These are phyloP conservation scores for Petroica traversi DNA, from an alignment of 2,113 vertebrate species.

Conservation along the genomic window DNA sequence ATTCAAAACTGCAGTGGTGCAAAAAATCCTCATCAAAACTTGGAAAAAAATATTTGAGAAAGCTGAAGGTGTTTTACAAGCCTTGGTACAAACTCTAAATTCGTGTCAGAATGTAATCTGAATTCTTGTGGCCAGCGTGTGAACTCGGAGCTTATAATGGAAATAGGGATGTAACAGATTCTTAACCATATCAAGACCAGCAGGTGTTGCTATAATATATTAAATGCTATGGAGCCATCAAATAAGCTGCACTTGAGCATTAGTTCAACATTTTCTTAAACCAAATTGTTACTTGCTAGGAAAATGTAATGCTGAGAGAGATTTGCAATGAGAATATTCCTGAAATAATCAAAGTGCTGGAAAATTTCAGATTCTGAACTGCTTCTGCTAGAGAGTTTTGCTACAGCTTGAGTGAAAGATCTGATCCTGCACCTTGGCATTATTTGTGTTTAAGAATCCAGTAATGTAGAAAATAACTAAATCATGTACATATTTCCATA, in stretches of 20 bases:
- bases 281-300: not conserved
- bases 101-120: not conserved
- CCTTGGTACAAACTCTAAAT: not conserved
- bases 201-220: constrained; percentile 67
- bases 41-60: not conserved
- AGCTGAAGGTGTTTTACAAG: not conserved
- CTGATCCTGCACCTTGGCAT: not conserved
- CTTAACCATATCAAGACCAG: constrained; percentile 37
- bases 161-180: not conserved
- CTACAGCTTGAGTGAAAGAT: not conserved
- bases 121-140: not conserved
- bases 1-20: not conserved
- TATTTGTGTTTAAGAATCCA: not conserved
- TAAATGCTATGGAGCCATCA: constrained; percentile 1
- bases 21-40: not conserved
- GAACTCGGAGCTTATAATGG: not conserved
- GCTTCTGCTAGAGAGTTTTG: not conserved
- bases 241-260: not conserved
- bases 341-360: not conserved
- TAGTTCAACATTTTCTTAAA: not conserved
- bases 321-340: not conserved
- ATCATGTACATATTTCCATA: not conserved
- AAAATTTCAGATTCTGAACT: not conserved
- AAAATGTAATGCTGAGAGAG: not conserved
- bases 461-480: not conserved